Evolutionary conservation across 2,888 invertebrate species (phyloP).

Genomic region (Graphium colonna): DNA sequence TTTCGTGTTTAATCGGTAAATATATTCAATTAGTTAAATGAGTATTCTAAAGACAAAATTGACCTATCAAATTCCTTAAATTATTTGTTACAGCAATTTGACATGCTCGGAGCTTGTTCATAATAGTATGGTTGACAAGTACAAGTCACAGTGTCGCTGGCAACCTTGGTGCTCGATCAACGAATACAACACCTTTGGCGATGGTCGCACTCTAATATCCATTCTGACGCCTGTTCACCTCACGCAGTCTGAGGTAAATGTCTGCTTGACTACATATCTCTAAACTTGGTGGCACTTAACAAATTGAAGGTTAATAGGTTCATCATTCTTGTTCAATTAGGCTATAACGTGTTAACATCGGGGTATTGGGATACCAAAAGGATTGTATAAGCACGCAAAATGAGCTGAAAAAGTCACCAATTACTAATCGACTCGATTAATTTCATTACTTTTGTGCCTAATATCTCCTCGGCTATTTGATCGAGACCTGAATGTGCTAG

Average conservation of each 20-base stretch:
- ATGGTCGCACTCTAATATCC: constrained; percentile 54
- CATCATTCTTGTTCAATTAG: no score
- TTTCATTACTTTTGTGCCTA: no score
- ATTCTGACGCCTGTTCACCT: constrained; percentile 57
- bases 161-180: constrained; percentile 65
- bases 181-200: constrained; percentile 62
- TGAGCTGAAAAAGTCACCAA: no score
- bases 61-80: constrained; percentile 3
- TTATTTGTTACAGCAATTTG: constrained; percentile 49
- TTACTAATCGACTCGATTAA: no score
- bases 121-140: constrained; percentile 49
- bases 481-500: no score
- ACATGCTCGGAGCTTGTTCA: constrained; percentile 64
- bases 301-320: no score
- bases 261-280: background rate
- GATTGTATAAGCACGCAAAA: no score
- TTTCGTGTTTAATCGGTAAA: constrained; percentile 59
- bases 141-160: constrained; percentile 51
- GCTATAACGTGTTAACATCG: no score
- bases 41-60: background rate
- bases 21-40: constrained; percentile 2
- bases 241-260: constrained; percentile 58
- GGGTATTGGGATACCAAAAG: no score
- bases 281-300: no score
- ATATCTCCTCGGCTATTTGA: no score